phyloP scores from a whole-genome alignment of 2,888 invertebrate genomes.

The Chironomus tentans region DNA sequence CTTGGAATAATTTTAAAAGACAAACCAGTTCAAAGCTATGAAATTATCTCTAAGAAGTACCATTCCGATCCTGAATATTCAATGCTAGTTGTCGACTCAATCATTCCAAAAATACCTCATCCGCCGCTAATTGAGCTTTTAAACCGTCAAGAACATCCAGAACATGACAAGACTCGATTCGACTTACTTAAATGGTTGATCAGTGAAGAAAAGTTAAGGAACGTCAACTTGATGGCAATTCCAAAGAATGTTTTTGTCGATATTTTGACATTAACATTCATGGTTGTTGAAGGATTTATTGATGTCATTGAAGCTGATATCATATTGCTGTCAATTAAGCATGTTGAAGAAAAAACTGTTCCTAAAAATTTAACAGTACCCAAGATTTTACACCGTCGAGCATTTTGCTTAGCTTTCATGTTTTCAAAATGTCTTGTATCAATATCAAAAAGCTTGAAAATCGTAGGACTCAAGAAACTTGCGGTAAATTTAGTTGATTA shows the following conservation, averaged over 20 bases:
- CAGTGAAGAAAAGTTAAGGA: background rate
- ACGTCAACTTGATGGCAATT: background rate
- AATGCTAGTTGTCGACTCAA: background rate
- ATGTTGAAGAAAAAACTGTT: background rate
- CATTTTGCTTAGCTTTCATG: background rate
- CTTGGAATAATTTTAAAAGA: no score
- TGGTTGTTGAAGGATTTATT: background rate
- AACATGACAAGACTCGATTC: background rate
- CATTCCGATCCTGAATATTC: no score
- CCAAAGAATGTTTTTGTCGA: background rate
- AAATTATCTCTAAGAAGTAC: no score
- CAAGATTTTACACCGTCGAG: background rate
- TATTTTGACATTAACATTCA: background rate
- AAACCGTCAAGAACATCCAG: background rate
- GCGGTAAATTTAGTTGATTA: background rate
- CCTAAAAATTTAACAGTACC: background rate
- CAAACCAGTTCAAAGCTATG: no score
- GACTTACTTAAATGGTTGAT: background rate
- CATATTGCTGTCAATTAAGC: background rate
- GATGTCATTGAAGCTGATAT: background rate
- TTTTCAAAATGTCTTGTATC: background rate
- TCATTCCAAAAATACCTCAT: background rate
- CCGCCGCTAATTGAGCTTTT: conserved; percentile 6
- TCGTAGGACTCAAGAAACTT: background rate
- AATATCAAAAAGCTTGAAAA: background rate